Base-by-base conservation (phyloP, 1,140 invertebrate species). In the Druon quercuslanigerum region DNA sequence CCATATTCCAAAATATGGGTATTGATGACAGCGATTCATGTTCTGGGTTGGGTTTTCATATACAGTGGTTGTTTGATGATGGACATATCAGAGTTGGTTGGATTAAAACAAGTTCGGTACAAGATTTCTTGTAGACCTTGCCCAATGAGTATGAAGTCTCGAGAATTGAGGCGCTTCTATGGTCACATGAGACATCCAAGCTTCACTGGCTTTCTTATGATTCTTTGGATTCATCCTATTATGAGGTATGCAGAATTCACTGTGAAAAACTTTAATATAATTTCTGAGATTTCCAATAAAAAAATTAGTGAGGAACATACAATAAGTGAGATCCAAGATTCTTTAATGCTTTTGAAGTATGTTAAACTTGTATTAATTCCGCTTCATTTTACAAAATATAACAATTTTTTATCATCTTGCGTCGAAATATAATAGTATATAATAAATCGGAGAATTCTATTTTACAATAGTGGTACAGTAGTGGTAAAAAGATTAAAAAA, bases 21-120 rank as follows among this genome's bases (percentile, higher is more conserved):
- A 78, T 72, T 90, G 11, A 93, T 93, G 81, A 84, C 88, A 8
- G 75, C 87, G 8, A 80, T 92, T 17, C 94, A 94, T 83, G 75
- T 87, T 4, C 40, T 93, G n/a, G 91, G 91, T 50, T 94, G 94
- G 94, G 84, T 91, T 19, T 86, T 94, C n/a, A 92, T 94, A 71
- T 94, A 93, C 82, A 92, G 93, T 74, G 93, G 93, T 5, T 93
- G 92, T 78, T 84, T 94, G 17, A 93, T 93, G 85, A 92, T 94
- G 91, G 94, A 94, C 86, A 90, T 94, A 12, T 89, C 92, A 13
- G 94, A 94, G 82, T 83, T 94, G 2, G 76, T 92, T 25, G 94
- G 94, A 11, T 80, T 94, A 3, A 94, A 94, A 80, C 94, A 94
- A 82, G 89, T 93, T 85, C 92, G 91, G 85, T 93, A 93, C 74